Evolutionary conservation across 1,140 invertebrate species (phyloP).

Genomic region (Portunus trituberculatus): DNA sequence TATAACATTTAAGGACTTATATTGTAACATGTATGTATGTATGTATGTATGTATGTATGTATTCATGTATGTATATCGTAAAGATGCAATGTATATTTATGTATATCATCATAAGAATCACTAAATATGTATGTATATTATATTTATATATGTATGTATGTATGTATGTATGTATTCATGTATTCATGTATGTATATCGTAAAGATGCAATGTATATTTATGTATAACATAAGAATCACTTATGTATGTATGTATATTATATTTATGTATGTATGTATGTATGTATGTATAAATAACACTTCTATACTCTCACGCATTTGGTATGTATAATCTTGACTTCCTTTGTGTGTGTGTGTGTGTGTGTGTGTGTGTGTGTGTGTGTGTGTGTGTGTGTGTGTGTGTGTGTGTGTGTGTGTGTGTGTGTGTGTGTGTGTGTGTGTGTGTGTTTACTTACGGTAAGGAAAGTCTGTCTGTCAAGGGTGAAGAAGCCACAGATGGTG

Average conservation of each 20-base stretch:
- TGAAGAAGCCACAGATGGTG: slow-evolving; percentile 40
- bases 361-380: background rate
- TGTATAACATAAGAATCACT: background rate
- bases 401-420: slow-evolving; percentile 30
- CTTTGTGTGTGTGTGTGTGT: background rate
- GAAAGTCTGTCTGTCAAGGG: slow-evolving; percentile 33
- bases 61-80: background rate
- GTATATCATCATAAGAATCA: no score
- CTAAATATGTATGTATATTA: no score
- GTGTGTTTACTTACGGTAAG: slow-evolving; percentile 23
- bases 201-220: no score
- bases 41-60: slow-evolving; percentile 5
- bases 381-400: slow-evolving; percentile 48
- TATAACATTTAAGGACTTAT: no score
- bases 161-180: background rate
- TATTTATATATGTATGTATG: background rate
- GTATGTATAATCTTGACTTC: no score
- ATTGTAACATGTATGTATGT: background rate
- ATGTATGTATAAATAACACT: background rate
- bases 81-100: background rate
- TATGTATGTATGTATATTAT: background rate
- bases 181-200: background rate
- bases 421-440: slow-evolving; percentile 38
- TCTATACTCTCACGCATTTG: no score
- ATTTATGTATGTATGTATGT: background rate